Evolutionary conservation across 2,888 invertebrate species (phyloP).

Genomic region (Rotaria socialis): DNA sequence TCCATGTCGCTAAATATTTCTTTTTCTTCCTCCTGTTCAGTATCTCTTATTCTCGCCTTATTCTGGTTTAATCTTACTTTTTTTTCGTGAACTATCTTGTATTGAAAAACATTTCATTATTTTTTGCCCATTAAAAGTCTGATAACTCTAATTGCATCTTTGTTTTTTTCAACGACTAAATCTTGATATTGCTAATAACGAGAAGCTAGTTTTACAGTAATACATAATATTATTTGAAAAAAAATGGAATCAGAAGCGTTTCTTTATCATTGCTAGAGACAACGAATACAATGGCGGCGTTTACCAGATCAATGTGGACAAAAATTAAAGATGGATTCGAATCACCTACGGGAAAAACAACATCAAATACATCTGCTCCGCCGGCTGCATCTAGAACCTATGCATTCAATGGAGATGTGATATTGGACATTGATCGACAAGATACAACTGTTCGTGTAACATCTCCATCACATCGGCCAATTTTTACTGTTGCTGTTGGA

Average conservation of each 20-base stretch:
- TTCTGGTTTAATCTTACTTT: not conserved
- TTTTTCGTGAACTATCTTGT: not conserved
- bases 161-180: too few species aligned
- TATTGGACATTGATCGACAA: not conserved
- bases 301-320: not conserved
- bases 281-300: not conserved
- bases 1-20: not conserved
- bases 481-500: not conserved
- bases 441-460: not conserved
- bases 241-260: too few species aligned
- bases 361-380: not conserved
- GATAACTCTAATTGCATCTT: too few species aligned
- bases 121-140: not conserved
- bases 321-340: not conserved
- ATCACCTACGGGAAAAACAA: not conserved
- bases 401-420: not conserved
- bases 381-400: slow-evolving; percentile 1
- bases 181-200: too few species aligned
- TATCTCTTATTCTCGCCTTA: too few species aligned
- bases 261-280: too few species aligned
- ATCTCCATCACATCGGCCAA: not conserved
- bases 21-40: not conserved
- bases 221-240: too few species aligned
- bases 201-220: too few species aligned
- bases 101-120: not conserved